These are phyloP conservation scores for Rhipidura dahli DNA, from an alignment of 2,113 vertebrate species.

Conservation along the genomic window DNA sequence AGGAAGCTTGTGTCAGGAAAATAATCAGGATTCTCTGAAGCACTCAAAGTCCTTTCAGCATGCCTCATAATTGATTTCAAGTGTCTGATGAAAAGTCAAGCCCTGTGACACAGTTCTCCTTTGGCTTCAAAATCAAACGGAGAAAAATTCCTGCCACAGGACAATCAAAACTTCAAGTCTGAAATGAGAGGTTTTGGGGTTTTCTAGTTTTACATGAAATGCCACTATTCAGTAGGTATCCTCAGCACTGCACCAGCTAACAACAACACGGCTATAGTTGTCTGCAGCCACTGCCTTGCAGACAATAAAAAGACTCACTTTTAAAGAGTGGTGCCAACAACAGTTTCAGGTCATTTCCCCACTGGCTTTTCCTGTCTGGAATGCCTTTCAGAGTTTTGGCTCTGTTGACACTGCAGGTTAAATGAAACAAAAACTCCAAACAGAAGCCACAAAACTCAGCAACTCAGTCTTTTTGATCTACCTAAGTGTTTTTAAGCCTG, in stretches of 20 bases:
- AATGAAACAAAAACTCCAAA: constrained; percentile 30
- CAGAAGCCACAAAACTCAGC: constrained; percentile 15
- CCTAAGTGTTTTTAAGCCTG: constrained; percentile 14
- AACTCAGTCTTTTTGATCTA: not conserved
- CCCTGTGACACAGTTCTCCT: not conserved
- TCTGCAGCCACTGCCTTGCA: not conserved
- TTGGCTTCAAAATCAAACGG: not conserved
- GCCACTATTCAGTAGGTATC: not conserved
- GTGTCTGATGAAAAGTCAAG: not conserved
- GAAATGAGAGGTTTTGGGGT: not conserved
- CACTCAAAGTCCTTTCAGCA: not conserved
- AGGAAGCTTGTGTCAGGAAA: not conserved
- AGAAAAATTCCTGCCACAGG: not conserved
- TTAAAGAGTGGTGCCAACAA: not conserved
- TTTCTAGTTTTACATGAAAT: not conserved
- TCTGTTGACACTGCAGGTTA: constrained; percentile 19
- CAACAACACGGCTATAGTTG: not conserved
- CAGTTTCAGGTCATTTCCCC: constrained; percentile 22
- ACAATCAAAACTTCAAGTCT: not conserved
- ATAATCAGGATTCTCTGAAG: constrained; percentile 8
- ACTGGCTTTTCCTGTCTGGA: constrained; percentile 4
- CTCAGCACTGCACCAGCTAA: not conserved
- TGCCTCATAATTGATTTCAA: not conserved
- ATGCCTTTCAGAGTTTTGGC: not conserved
- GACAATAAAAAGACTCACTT: not conserved